Evolutionary conservation across 2,888 invertebrate genomes (phyloP), one percentile per base, ranked within the genome.

Genomic region (Yponomeuta sedellus): DNA sequence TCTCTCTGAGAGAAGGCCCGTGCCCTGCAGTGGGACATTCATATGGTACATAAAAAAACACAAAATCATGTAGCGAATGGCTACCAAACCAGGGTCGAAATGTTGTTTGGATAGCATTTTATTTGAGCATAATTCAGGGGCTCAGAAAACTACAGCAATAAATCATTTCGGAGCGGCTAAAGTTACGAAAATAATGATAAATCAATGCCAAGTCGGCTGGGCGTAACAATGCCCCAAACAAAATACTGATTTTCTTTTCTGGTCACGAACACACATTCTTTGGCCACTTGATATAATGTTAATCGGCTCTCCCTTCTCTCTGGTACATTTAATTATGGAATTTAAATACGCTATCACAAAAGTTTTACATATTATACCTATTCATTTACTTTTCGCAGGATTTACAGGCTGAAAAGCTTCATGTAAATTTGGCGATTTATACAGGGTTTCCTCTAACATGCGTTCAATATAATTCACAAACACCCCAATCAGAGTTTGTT

Each of bases 171-270:
- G 44, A 16, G n/a, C 61, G 25, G n/a, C 25, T 61, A 28, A 61
- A 61, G 28, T 61, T 61, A 28, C 61, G 28, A 28, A 61, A 61
- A 61, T 61, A 28, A 34, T 61, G 34, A 61, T 61, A 61, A 61
- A 61, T 61, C 61, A 61, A 34, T 34, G 61, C 61, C 61, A 61
- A 34, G n/a, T 52, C 44, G 16, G 16, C 3, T 52, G 44, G 5
- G 44, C 44, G 44, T 52, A 52, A 52, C 44, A 52, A 52, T 52
- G 44, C 44, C 16, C 16, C 44, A 16, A 52, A 52, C 44, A 52
- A 52, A 52, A 52, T 52, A 52, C 34, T 8, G 44, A 16, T 52
- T 52, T 52, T 16, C 1, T 52, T 52, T 52, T 52, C 44, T 52
- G 44, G 16, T 52, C 44, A 52, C 44, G 44, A 12, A 52, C 44